Conservation (phyloP, 1,140 invertebrate species). For the Oncopodura yosiiana region DNA sequence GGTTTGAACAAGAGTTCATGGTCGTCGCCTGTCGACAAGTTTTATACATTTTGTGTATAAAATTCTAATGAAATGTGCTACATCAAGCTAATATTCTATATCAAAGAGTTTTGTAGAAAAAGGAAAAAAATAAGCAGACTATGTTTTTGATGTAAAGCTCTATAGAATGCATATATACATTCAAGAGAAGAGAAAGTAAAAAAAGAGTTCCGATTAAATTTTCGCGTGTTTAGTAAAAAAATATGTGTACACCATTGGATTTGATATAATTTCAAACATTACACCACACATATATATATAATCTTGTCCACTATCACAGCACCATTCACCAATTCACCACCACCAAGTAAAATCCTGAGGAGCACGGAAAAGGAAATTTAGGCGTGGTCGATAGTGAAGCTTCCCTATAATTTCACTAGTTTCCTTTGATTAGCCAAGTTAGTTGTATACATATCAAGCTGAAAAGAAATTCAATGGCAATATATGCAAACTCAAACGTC, state of each 20-base stretch:
- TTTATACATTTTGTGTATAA: too few relatives aligned
- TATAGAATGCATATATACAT: too few relatives aligned
- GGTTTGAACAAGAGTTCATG: too few relatives aligned
- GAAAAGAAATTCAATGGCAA: too few relatives aligned
- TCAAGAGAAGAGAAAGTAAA: neutral
- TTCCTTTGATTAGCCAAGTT: constrained; percentile 6
- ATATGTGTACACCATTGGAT: neutral
- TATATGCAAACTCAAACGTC: too few relatives aligned
- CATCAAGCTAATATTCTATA: too few relatives aligned
- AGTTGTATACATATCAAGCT: neutral
- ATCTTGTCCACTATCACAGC: constrained; percentile 5
- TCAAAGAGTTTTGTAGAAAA: too few relatives aligned
- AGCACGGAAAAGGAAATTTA: constrained; percentile 25
- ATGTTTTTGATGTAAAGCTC: too few relatives aligned
- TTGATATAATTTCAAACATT: neutral
- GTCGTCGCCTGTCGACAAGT: too few relatives aligned
- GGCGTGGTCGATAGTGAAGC: constrained; percentile 19
- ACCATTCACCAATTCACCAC: too few relatives aligned
- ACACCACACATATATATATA: neutral
- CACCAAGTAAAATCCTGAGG: neutral
- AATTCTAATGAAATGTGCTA: too few relatives aligned
- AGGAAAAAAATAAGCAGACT: too few relatives aligned
- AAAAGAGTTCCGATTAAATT: constrained; percentile 22
- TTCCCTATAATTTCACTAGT: constrained; percentile 18
- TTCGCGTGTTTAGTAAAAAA: constrained; percentile 18